Evolutionary conservation across 2,888 invertebrate species (phyloP).

Genomic region (Prosopocoilus inquinatus): DNA sequence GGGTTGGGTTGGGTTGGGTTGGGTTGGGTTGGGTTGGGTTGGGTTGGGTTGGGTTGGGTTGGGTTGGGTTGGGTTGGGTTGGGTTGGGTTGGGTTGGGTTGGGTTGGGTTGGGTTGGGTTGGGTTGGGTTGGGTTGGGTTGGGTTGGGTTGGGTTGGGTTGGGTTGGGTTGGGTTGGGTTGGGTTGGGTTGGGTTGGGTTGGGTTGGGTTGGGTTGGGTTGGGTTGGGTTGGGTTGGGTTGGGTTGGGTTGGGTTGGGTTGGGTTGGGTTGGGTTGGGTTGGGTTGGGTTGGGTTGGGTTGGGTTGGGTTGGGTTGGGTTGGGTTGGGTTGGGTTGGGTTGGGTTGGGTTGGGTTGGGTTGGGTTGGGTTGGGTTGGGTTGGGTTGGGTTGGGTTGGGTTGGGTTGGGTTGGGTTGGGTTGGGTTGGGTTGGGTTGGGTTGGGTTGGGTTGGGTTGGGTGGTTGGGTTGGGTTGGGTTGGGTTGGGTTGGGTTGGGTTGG

Average conservation of each 20-base stretch:
- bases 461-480: no score
- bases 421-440: slow-evolving; percentile 14
- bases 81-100: slow-evolving; percentile 10
- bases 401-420: slow-evolving; percentile 18
- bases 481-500: slow-evolving; percentile 7
- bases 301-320: slow-evolving; percentile 22
- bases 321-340: slow-evolving; percentile 22
- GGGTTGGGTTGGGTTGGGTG: no score
- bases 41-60: slow-evolving; percentile 14
- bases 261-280: slow-evolving; percentile 11
- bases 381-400: slow-evolving; percentile 22
- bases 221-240: slow-evolving; percentile 14
- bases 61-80: slow-evolving; percentile 15
- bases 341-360: slow-evolving; percentile 20
- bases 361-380: slow-evolving; percentile 17
- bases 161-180: slow-evolving; percentile 12
- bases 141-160: not conserved
- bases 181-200: slow-evolving; percentile 12
- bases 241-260: slow-evolving; percentile 8
- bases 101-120: slow-evolving; percentile 7
- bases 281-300: slow-evolving; percentile 15
- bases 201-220: slow-evolving; percentile 7
- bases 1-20: slow-evolving; percentile 16
- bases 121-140: slow-evolving; percentile 15
- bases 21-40: slow-evolving; percentile 16